Conservation (phyloP, 1,140 invertebrate species). For the Aleiodes sp. region DNA sequence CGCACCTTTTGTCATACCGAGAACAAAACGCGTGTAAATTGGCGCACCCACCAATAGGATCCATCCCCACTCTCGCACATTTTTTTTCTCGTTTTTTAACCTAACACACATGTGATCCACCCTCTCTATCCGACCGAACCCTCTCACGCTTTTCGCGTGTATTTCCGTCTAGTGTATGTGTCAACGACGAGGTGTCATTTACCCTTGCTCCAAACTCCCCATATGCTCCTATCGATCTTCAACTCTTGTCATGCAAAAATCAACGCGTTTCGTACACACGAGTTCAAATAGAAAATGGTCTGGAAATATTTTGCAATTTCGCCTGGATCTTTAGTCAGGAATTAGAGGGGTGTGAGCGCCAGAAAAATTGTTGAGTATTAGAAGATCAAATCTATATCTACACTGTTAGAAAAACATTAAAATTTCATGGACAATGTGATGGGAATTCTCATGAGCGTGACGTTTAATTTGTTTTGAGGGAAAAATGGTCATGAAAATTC, state of each 20-base stretch:
- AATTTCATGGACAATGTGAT: no score
- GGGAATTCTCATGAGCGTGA: no score
- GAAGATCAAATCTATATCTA: no score
- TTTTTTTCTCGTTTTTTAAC: slow-evolving; percentile 9
- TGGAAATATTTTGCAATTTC: no score
- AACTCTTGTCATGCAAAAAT: not conserved
- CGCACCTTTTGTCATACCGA: slow-evolving; percentile 54
- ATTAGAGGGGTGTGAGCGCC: no score
- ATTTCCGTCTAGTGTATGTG: slow-evolving; percentile 8
- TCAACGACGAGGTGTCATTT: not conserved
- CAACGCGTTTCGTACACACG: not conserved
- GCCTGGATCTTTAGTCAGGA: no score
- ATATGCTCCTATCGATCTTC: slow-evolving; percentile 9
- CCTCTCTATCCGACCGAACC: slow-evolving; percentile 7
- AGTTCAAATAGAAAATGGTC: not conserved
- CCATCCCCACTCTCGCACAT: slow-evolving; percentile 33
- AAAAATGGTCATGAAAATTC: no score
- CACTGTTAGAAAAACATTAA: no score
- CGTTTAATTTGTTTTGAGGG: no score
- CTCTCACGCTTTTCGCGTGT: not conserved
- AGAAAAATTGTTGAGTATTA: no score
- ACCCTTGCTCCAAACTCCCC: not conserved
- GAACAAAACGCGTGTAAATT: slow-evolving; percentile 61
- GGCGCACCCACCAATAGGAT: slow-evolving; percentile 53
- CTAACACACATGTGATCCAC: slow-evolving; percentile 19